These are phyloP conservation scores for Perithous albicinctus DNA, from an alignment of 2,888 invertebrate species.

Conservation along the genomic window DNA sequence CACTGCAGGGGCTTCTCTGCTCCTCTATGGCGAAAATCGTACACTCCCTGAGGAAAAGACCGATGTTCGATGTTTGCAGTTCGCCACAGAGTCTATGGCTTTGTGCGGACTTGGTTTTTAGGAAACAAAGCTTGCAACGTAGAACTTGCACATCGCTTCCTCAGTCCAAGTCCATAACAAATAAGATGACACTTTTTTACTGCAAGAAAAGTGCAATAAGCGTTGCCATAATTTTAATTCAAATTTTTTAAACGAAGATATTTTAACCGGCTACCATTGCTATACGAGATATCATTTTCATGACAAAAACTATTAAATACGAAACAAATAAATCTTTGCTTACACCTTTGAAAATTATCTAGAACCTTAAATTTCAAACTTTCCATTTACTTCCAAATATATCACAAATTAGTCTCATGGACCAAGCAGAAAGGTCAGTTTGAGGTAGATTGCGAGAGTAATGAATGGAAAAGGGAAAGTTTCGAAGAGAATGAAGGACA, in stretches of 20 bases:
- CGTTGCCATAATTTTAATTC: too few relatives aligned
- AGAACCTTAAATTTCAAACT: background rate
- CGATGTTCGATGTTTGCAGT: slow-evolving; percentile 4
- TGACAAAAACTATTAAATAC: too few relatives aligned
- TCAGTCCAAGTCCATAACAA: too few relatives aligned
- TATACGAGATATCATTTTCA: too few relatives aligned
- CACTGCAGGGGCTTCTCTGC: slow-evolving; percentile 37
- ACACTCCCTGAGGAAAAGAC: slow-evolving; percentile 24
- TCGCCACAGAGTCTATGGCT: background rate
- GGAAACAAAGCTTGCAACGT: too few relatives aligned
- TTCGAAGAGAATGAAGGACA: slow-evolving; percentile 25
- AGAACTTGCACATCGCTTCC: too few relatives aligned
- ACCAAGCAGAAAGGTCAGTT: slow-evolving; percentile 10
- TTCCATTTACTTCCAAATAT: slow-evolving; percentile 2
- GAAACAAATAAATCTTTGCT: too few relatives aligned
- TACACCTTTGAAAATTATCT: background rate
- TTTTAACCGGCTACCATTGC: too few relatives aligned
- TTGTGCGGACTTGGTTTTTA: background rate
- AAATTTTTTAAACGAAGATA: too few relatives aligned
- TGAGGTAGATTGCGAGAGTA: background rate
- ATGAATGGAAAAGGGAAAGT: slow-evolving; percentile 42
- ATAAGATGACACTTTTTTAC: background rate
- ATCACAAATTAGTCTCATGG: background rate
- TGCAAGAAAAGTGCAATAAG: too few relatives aligned
- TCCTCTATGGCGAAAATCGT: slow-evolving; percentile 30